phyloP scores from a whole-genome alignment of 35 echinoderm and acorn worm genomes.

The Heliocidaris erythrogramma region DNA sequence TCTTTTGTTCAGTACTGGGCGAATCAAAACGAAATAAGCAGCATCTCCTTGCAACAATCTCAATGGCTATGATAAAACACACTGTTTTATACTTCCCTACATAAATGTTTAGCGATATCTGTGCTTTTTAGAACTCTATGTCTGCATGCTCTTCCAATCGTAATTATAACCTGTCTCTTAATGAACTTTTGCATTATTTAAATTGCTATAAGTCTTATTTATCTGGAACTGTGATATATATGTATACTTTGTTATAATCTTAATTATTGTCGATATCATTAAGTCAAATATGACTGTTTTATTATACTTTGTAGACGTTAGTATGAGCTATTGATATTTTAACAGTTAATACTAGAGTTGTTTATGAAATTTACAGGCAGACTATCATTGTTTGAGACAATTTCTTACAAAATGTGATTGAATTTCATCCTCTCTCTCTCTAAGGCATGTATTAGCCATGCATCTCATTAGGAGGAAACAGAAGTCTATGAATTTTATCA shows the following conservation, averaged over 20 bases:
- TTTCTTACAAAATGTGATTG: not conserved
- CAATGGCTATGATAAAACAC: not conserved
- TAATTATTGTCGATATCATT: not conserved
- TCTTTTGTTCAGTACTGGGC: not conserved
- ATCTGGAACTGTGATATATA: not conserved
- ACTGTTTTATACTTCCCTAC: not conserved
- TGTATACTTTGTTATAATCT: constrained; percentile 23
- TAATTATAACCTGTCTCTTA: not conserved
- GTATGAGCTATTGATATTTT: not conserved
- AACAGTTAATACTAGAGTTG: not conserved
- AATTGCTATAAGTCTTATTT: not conserved
- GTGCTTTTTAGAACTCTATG: not conserved
- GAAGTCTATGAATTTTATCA: not conserved
- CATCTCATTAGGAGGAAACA: not conserved
- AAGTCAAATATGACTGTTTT: not conserved
- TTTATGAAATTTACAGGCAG: not conserved
- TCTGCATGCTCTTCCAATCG: constrained; percentile 31
- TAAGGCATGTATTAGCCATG: not conserved
- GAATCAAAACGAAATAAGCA: not conserved
- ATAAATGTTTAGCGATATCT: not conserved
- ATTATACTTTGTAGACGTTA: not conserved
- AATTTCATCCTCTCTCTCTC: not conserved
- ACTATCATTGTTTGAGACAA: not conserved
- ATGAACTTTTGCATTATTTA: constrained; percentile 9
- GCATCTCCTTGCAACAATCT: not conserved